Percentiles rank a stretch among this genome's conserved stretches.
Conservation (phyloP, 2,888 invertebrate species). For the Dermolepida albohirtum region DNA sequence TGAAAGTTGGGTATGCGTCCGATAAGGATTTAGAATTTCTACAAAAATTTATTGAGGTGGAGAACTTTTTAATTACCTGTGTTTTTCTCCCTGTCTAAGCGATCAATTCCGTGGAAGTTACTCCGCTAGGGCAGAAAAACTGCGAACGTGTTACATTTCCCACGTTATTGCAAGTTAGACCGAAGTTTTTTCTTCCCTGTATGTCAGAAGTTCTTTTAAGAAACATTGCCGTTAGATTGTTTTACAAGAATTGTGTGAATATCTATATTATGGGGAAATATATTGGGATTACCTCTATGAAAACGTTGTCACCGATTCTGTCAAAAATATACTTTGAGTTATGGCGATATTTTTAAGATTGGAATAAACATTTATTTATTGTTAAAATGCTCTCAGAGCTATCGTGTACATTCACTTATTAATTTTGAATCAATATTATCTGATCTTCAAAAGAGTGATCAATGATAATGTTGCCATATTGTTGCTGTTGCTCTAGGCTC, state of each 20-base stretch:
- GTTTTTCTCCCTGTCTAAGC: slow-evolving; percentile 26
- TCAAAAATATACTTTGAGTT: too few species aligned
- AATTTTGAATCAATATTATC: too few species aligned
- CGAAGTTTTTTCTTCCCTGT: slow-evolving; percentile 25
- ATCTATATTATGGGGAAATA: too few species aligned
- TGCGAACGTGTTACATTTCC: slow-evolving; percentile 12
- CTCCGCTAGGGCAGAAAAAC: background rate
- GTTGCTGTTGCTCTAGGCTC: too few species aligned
- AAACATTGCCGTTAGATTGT: slow-evolving; percentile 22
- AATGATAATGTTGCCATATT: too few species aligned
- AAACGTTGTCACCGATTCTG: too few species aligned
- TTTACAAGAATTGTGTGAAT: background rate
- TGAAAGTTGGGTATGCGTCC: slow-evolving; percentile 25
- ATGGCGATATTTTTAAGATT: too few species aligned
- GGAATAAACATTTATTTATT: too few species aligned
- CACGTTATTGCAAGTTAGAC: slow-evolving; percentile 29
- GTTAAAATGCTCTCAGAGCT: too few species aligned
- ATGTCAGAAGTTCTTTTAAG: slow-evolving; percentile 14
- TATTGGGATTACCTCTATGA: too few species aligned
- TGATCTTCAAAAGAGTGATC: too few species aligned
- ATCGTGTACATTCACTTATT: too few species aligned
- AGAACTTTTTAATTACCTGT: slow-evolving; percentile 41
- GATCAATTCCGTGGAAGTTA: slow-evolving; percentile 18
- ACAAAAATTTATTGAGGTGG: slow-evolving; percentile 38
- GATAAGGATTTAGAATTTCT: slow-evolving; percentile 32